Base-by-base conservation (phyloP, 2,797 vertebrate species). In the Pangasius macronema region DNA sequence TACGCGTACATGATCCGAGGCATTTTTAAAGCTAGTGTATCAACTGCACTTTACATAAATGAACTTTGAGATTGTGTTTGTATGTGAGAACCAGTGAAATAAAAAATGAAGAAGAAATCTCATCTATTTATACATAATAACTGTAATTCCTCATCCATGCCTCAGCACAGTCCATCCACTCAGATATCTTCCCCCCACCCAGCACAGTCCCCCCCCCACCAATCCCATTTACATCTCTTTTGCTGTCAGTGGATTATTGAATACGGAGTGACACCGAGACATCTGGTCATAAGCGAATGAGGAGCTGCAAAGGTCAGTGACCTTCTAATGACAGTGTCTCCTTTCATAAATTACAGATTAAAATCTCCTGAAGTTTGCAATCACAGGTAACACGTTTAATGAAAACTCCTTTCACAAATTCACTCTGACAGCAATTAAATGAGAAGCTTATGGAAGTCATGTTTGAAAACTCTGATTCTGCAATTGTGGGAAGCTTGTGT, bases 341-440 rank as follows among this genome's bases (percentile, higher is more conserved):
- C 77, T 59, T 81, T 81, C 33, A 81, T 81, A 36, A 81, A 61
- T 81, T 39, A 6, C 53, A 59, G 33, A 39, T 27, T 27, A 22
- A 80, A 36, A 24, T 39, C 55, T 24, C 49, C 30, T 27, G 20
- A 80, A 59, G 77, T 59, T 27, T 16, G 53, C 77, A 36, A 13
- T 36, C 30, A 22, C 51, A 4, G 51, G 30, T 24, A 11, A 36
- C 30, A 22, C 30, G 11, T n/a, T 55, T 76, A 57, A 79, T 36
- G 51, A 33, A 79, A 55, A 55, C 20, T 11, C 10, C 22, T 24
- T 39, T 39, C 20, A 36, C 33, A 39, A 59, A 59, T 80, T 42
- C 33, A 39, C 49, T 39, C 14, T 61, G 55, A 61, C 30, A 10
- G 22, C 13, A 81, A 61, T 81, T 81, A 42, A 39, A 27, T 27